Percentiles rank a stretch among this genome's conserved stretches.
Evolutionary conservation across 2,888 invertebrate species (phyloP).

Genomic region (Isoperla grammatica): DNA sequence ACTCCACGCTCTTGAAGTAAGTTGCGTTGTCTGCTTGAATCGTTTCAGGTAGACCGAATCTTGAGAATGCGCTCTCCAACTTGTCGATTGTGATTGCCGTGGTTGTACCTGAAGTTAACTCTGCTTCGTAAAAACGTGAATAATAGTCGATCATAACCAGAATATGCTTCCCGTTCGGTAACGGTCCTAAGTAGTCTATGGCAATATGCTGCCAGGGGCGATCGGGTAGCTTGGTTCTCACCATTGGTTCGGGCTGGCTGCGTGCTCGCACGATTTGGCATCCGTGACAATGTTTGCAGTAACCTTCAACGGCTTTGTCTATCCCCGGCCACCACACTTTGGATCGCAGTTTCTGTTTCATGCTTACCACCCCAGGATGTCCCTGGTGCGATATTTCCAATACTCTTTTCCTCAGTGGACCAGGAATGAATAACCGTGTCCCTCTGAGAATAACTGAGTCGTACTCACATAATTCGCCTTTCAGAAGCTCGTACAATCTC

Average conservation of each 20-base stretch:
- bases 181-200: background rate
- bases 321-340: background rate
- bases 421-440: slow-evolving; percentile 32
- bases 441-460: slow-evolving; percentile 32
- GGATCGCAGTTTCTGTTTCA: slow-evolving; percentile 35
- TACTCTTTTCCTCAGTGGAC: slow-evolving; percentile 28
- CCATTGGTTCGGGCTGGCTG: background rate
- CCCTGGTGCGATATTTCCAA: slow-evolving; percentile 37
- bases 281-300: background rate
- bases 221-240: background rate
- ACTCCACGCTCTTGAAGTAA: no score
- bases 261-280: background rate
- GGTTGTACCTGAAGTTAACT: no score
- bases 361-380: slow-evolving; percentile 39
- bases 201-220: background rate
- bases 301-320: background rate
- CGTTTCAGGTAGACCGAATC: no score
- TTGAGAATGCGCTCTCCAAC: no score
- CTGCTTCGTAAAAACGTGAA: background rate
- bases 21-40: no score
- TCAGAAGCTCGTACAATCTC: slow-evolving; percentile 30
- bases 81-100: no score
- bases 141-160: background rate
- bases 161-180: background rate
- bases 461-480: slow-evolving; percentile 36